These are phyloP conservation scores for Pogonocherus hispidulus DNA, from an alignment of 2,888 invertebrate species.

Conservation along the genomic window DNA sequence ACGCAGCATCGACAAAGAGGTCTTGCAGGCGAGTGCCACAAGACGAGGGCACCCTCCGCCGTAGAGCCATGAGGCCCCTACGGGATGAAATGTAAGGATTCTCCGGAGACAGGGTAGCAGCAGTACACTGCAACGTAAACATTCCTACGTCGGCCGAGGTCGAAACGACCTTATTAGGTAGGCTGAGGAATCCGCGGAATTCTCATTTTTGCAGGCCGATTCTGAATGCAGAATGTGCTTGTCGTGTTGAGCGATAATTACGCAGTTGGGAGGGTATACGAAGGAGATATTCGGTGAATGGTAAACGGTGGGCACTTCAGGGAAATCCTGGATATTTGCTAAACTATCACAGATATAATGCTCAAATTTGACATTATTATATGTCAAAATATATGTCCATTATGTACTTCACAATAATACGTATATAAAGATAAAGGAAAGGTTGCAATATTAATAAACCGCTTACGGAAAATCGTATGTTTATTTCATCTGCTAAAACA, in stretches of 20 bases:
- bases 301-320: too few species aligned
- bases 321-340: too few species aligned
- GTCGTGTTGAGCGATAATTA: background rate
- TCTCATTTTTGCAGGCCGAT: constrained; percentile 6
- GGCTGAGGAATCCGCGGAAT: constrained; percentile 35
- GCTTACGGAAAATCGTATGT: too few species aligned
- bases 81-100: constrained; percentile 63
- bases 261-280: background rate
- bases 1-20: constrained; percentile 32
- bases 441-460: too few species aligned
- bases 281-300: too few species aligned
- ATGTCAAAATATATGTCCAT: too few species aligned
- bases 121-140: constrained; percentile 28
- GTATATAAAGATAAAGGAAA: too few species aligned
- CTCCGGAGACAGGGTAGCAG: constrained; percentile 59
- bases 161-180: constrained; percentile 20
- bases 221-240: constrained; percentile 6
- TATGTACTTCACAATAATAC: too few species aligned
- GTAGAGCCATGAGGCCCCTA: constrained; percentile 57
- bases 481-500: too few species aligned
- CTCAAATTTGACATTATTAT: too few species aligned
- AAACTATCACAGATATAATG: too few species aligned
- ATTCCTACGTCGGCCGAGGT: constrained; percentile 16
- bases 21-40: constrained; percentile 21
- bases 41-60: constrained; percentile 36